Evolutionary conservation across 2,888 invertebrate species (phyloP).

Genomic region (Pristionchus arcanus): DNA sequence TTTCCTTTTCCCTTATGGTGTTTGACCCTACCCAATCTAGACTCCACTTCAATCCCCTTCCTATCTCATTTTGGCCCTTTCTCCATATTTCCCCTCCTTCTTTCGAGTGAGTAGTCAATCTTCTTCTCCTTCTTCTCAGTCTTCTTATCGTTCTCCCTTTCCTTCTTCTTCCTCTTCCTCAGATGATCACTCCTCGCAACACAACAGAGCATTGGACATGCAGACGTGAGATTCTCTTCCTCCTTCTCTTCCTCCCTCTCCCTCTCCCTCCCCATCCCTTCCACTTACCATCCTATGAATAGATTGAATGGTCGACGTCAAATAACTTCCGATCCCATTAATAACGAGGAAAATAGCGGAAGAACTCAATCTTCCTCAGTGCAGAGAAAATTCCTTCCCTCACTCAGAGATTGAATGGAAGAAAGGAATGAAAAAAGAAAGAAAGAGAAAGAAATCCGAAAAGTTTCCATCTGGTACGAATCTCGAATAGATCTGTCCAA

Average conservation of each 20-base stretch:
- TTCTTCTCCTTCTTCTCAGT: slow-evolving; percentile 8
- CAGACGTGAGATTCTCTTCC: background rate
- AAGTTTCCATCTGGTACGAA: slow-evolving; percentile 5
- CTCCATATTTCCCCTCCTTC: slow-evolving; percentile 23
- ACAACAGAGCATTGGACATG: background rate
- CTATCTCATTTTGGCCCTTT: background rate
- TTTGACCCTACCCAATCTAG: slow-evolving; percentile 12
- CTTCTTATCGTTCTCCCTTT: background rate
- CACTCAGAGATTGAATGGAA: background rate
- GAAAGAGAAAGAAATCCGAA: background rate
- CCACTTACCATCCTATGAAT: background rate
- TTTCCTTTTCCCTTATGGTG: slow-evolving; percentile 6
- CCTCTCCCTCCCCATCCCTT: background rate
- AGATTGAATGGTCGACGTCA: background rate
- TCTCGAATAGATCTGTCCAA: background rate
- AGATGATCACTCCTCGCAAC: slow-evolving; percentile 10
- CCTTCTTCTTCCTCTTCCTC: background rate
- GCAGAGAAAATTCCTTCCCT: background rate
- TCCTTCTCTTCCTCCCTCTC: background rate
- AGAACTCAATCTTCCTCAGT: background rate
- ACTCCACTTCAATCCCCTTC: slow-evolving; percentile 11
- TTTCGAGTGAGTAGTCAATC: slow-evolving; percentile 17
- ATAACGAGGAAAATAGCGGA: background rate
- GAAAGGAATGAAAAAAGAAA: background rate
- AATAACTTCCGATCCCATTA: slow-evolving; percentile 10